Conservation (phyloP, 1,140 invertebrate species). For the Cyphomyrmex costatus region DNA sequence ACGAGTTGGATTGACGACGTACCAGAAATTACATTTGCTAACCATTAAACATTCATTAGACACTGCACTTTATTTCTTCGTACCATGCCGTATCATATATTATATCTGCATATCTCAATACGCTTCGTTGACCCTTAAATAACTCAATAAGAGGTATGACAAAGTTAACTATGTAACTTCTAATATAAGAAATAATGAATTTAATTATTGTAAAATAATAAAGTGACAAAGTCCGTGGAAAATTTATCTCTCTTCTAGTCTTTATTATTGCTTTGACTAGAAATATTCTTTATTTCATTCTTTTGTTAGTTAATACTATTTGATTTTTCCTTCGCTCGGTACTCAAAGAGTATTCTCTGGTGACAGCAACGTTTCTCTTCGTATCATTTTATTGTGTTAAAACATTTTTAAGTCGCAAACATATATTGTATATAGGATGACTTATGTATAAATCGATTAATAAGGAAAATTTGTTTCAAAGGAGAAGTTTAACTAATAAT, state of each 20-base stretch:
- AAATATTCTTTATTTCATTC: neutral
- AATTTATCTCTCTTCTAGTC: neutral
- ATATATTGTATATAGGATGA: neutral
- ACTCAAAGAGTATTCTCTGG: neutral
- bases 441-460: neutral
- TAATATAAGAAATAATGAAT: neutral
- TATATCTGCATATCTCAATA: neutral
- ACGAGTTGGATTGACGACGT: neutral
- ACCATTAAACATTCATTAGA: constrained; percentile 43
- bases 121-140: neutral
- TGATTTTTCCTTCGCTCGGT: neutral
- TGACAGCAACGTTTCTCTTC: neutral
- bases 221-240: neutral
- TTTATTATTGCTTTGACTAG: neutral
- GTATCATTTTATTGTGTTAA: neutral
- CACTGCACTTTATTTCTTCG: neutral
- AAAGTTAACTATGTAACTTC: neutral
- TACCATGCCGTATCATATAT: neutral
- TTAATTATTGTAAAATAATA: constrained; percentile 4
- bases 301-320: neutral
- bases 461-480: neutral
- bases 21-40: constrained; percentile 34
- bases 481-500: too few relatives aligned
- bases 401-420: neutral
- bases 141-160: neutral